Percentiles rank a stretch among this genome's conserved stretches.
These are phyloP conservation scores for Anthopleura sola DNA, from an alignment of 64 coral and sea anemone genomes.

Conservation along the genomic window DNA sequence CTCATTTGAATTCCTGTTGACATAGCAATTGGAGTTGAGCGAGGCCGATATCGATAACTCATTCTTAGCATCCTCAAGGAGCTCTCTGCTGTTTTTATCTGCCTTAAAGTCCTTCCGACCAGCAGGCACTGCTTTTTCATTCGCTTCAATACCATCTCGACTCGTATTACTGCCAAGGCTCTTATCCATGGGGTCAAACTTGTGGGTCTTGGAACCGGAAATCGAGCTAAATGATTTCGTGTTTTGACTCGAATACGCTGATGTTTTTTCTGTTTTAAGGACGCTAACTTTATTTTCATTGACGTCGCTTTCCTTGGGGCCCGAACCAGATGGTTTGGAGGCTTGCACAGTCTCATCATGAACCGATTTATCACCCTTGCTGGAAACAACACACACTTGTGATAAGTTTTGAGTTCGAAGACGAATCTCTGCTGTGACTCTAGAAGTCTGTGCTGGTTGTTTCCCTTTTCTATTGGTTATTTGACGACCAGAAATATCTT, in stretches of 20 bases:
- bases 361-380: not conserved
- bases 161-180: not conserved
- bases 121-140: not conserved
- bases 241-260: not conserved
- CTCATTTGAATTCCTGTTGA: not conserved
- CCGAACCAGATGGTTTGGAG: not conserved
- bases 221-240: not conserved
- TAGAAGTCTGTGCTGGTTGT: not conserved
- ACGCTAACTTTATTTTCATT: slow-evolving; percentile 7
- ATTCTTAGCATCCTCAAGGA: not conserved
- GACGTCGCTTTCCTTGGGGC: not conserved
- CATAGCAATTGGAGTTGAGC: not conserved
- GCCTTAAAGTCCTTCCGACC: not conserved
- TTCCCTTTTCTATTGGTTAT: not conserved
- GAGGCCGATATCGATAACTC: not conserved
- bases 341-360: not conserved
- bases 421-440: not conserved
- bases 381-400: not conserved
- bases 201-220: not conserved
- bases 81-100: not conserved
- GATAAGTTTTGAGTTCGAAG: not conserved
- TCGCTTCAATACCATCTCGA: not conserved
- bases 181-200: not conserved
- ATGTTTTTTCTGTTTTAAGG: not conserved
- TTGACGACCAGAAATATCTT: not conserved